Base-by-base conservation (phyloP, 2,113 vertebrate genomes). In the Sander vitreus region DNA sequence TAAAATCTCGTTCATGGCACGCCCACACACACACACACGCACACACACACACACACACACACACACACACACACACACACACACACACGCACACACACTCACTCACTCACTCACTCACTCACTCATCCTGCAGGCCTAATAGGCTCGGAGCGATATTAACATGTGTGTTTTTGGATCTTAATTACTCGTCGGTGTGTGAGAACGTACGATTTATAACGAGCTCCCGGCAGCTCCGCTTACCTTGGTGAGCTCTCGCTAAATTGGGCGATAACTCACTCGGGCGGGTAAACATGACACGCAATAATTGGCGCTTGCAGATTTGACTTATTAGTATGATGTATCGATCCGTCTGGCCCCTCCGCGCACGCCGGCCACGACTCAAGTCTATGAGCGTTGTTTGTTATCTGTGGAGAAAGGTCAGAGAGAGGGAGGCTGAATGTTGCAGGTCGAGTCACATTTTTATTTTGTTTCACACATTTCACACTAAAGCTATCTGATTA, bases 271-370 rank as follows among this genome's bases (percentile, higher is more conserved):
- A 94, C 90, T 95, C 93, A 94, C 89, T 66, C 76, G 71, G 76
- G 75, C 67, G 82, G 84, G 84, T 87, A 91, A 93, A 95, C 94
- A 93, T 92, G 95, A 93, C 92, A 86, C 33, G 75, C 90, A 81
- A 88, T 94, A 94, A 95, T 94, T 94, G 94, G 84, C 53, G 77
- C 87, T 92, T 71, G 88, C 91, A 93, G 90, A 91, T 94, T 95
- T 83, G 68, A 94, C 91, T 94, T 93, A 93, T 95, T 94, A 93
- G 88, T 88, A 88, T 92, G 94, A 94, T 88, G 88, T 75, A 95
- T 93, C 67, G 93, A 94, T 94, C 80, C 4, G 57, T 78, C 57
- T 59, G 78, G 63, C 27, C 6, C 39, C 5, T 33, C 33, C 33
- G 36, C 50, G 59, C 67, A 66, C 68, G 23, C 25, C 10, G 23